These are phyloP conservation scores for Globodera ellingtonae DNA, from an alignment of 1,140 invertebrate species.

Conservation along the genomic window DNA sequence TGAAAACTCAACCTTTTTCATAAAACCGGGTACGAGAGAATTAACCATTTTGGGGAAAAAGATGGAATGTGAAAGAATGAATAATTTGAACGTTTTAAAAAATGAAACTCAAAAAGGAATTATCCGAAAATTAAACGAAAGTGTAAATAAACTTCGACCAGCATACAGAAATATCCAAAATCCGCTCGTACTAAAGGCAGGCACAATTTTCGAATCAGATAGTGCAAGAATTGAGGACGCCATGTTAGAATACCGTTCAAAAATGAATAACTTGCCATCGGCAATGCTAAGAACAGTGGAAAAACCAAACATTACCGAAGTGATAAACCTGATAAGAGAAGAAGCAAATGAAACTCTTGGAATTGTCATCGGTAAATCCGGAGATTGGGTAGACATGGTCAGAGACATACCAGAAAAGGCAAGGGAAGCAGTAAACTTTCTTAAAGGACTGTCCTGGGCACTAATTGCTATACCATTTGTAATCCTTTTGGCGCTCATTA, in stretches of 20 bases:
- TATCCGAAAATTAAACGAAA: background rate
- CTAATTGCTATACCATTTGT: background rate
- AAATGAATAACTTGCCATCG: background rate
- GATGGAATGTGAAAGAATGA: background rate
- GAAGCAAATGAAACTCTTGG: background rate
- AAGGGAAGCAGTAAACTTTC: background rate
- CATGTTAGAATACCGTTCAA: background rate
- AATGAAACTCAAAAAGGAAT: background rate
- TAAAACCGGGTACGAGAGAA: slow-evolving; percentile 28
- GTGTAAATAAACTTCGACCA: background rate
- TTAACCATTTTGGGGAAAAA: background rate
- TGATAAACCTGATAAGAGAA: background rate
- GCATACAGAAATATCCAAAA: background rate
- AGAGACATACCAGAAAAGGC: background rate
- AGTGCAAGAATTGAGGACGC: background rate
- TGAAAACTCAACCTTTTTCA: slow-evolving; percentile 35
- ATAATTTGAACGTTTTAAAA: background rate
- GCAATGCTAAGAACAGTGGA: background rate
- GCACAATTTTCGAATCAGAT: background rate
- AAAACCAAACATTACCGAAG: background rate
- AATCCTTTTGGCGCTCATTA: background rate
- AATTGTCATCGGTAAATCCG: background rate
- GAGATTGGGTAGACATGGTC: background rate
- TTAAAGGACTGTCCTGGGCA: background rate
- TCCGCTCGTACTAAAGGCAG: background rate